Percentiles rank a stretch among this genome's conserved stretches.
Conservation (phyloP, 1,140 invertebrate species). For the Heliothis virescens region DNA sequence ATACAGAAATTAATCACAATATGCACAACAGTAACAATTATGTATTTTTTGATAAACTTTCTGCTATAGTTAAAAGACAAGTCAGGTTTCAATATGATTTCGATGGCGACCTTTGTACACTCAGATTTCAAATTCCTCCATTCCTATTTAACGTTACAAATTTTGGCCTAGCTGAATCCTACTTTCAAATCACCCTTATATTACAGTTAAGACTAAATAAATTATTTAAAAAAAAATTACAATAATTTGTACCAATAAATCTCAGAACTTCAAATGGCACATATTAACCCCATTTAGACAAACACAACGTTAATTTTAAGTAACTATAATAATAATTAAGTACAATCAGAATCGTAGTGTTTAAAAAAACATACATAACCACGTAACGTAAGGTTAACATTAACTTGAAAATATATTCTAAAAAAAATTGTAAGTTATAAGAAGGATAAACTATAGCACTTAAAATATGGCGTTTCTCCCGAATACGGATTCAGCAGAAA, state of each 20-base stretch:
- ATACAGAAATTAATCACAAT: not conserved
- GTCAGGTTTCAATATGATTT: not conserved
- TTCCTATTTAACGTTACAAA: not conserved
- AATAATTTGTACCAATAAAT: conserved; percentile 34
- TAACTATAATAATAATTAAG: conserved; percentile 25
- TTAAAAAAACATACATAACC: not conserved
- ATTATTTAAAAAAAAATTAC: not conserved
- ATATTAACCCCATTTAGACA: conserved; percentile 8
- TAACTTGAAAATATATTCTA: not conserved
- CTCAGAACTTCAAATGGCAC: conserved; percentile 25
- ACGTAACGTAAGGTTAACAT: not conserved
- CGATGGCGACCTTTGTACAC: not conserved
- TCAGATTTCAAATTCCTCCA: not conserved
- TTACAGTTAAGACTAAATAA: not conserved
- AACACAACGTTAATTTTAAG: not conserved
- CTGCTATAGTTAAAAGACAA: no score
- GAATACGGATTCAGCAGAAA: not conserved
- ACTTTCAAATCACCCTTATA: not conserved
- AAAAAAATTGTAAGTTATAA: not conserved
- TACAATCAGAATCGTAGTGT: conserved; percentile 4
- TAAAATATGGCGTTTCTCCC: conserved; percentile 5
- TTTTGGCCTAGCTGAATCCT: not conserved
- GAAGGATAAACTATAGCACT: not conserved
- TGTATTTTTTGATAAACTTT: no score
- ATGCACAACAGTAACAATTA: no score